A percentile compares a stretch with the other conserved stretches of the same genome.
Conservation (phyloP, 2,888 invertebrate genomes). For the Callosobruchus maculatus region DNA sequence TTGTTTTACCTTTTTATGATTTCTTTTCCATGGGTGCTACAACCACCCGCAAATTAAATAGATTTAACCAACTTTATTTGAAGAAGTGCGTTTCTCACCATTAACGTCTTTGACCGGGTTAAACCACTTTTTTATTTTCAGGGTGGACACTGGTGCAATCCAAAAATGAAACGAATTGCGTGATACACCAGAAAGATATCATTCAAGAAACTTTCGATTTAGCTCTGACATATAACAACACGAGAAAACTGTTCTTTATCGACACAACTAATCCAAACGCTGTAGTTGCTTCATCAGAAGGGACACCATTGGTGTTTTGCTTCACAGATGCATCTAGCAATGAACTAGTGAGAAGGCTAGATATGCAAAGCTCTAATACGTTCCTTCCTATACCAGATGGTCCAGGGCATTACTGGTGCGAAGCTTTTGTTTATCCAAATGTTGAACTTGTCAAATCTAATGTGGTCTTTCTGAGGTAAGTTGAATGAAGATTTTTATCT, state of each 20-base stretch:
- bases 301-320: conserved; percentile 26
- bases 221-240: conserved; percentile 7
- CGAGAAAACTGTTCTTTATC: conserved; percentile 6
- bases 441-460: conserved; percentile 20
- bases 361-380: conserved; percentile 6
- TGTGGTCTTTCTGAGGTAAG: conserved; percentile 17
- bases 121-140: background rate
- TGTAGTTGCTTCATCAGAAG: conserved; percentile 9
- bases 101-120: too few relatives aligned
- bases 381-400: conserved; percentile 19
- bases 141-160: conserved; percentile 23
- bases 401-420: conserved; percentile 36
- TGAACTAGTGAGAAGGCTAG: conserved; percentile 14
- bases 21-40: too few relatives aligned
- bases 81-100: too few relatives aligned
- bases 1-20: too few relatives aligned
- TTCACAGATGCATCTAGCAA: conserved; percentile 28
- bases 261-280: conserved; percentile 8
- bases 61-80: too few relatives aligned
- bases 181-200: conserved; percentile 15
- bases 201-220: conserved; percentile 2
- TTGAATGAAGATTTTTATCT: too few relatives aligned
- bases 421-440: conserved; percentile 30
- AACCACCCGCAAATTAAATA: too few relatives aligned
- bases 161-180: conserved; percentile 14